Base-by-base conservation (phyloP, 1,140 invertebrate genomes). In the Drosophila guanche region DNA sequence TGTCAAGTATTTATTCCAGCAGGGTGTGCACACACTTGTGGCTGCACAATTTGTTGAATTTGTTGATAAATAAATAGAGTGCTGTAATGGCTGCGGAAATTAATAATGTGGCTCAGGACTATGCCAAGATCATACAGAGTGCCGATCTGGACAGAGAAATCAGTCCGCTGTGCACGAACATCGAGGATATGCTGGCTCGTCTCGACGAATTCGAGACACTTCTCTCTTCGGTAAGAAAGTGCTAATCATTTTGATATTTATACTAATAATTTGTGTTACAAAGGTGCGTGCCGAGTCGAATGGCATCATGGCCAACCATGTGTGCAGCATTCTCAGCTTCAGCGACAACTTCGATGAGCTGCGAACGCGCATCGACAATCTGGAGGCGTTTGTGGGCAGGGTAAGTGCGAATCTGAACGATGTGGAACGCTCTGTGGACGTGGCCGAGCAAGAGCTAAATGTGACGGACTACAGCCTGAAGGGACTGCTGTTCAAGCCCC, bases 381-480 rank as follows among this genome's bases (percentile, higher is more conserved):
- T 91, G 63, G 90, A 91, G 43, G 27, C 74, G 4, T 90, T 91
- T 47, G 74, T 91, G 2, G 56, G 58, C 7, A 53, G 37, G 7
- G 89, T 91, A 0, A 86, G 78, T 43, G 52, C 66, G 3, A 91
- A 91, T 53, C 29, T 91, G 6, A 62, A 63, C 25, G 60, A 77
- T 12, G 75, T 91, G 4, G 90, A 91, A 29, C 65, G 55, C 33
- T 74, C 86, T 1, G 70, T 91, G 10, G 83, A 90, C 25, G 70
- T 90, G 5, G 89, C 90, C 0, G 90, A 91, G 53, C 73, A 75
- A 46, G 90, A 91, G 46, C 76, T 91, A 0, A 78, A 79, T 57
- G 83, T 91, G 0, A 90, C 90, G 27, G 90, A 91, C 27, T 90
- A 90, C 46, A 91, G 90, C 40, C 54, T 91, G 2, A 90, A 79